Evolutionary conservation across 2,113 vertebrate genomes (phyloP).

Genomic region (Trogon surrucura): DNA sequence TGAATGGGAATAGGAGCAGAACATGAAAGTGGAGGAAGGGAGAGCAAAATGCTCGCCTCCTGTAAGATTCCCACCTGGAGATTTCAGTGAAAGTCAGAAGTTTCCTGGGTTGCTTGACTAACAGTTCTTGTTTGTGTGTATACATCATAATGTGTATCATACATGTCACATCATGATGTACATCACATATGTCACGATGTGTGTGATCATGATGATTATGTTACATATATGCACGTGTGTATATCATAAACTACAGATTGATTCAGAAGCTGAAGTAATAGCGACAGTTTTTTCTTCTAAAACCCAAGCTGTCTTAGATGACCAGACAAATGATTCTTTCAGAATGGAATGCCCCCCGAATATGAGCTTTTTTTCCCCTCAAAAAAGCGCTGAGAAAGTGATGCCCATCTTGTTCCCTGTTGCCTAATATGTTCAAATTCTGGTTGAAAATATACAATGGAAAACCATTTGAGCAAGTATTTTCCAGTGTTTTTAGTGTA

Average conservation of each 20-base stretch:
- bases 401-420: neutral
- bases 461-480: neutral
- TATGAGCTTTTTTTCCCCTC: neutral
- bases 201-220: neutral
- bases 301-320: neutral
- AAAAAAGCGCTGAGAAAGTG: neutral
- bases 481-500: neutral
- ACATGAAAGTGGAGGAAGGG: neutral
- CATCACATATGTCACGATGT: neutral
- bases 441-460: neutral
- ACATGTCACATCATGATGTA: no score
- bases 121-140: neutral
- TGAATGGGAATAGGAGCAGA: neutral
- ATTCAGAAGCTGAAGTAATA: neutral
- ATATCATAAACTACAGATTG: neutral
- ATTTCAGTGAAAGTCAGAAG: slow-evolving; percentile 1
- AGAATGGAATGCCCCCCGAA: neutral
- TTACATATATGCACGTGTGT: neutral
- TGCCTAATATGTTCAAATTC: neutral
- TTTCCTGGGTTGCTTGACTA: neutral
- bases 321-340: neutral
- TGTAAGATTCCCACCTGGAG: neutral
- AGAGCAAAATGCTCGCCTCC: slow-evolving; percentile 9
- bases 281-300: neutral
- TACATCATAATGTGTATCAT: neutral